Evolutionary conservation across 1,140 invertebrate species (phyloP), one percentile per base, ranked within the genome.

Genomic region (Ooceraea biroi): DNA sequence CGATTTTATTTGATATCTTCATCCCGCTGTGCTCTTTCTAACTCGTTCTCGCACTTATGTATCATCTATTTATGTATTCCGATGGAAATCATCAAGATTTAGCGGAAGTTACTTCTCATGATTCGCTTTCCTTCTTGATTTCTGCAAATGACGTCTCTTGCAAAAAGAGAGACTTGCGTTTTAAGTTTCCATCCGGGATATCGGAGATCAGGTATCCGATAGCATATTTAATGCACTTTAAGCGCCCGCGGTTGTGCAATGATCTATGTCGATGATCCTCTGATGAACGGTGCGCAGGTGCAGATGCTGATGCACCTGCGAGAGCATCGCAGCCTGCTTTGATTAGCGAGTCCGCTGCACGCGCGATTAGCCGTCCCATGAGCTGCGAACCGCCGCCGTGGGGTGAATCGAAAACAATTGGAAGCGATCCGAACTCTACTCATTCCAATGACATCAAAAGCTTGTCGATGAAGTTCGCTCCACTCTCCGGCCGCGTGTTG

Each of bases 291-390:
- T 0, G 19, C 1, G 19, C 30, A 22, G 8, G 44, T 74, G n/a
- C 41, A 17, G 36, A 7, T 36, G 36, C 14, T 0, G 19, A 44
- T 48, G n/a, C 58, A 52, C 22, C 14, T 68, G 48, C 48, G 2
- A 55, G n/a, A 22, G 30, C 60, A 55, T 77, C 11, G 14, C 22
- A 8, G 46, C 30, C 10, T 5, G 17, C 48, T 78, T 68, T 78
- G 48, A 78, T 78, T 78, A 68, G 22, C 22, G 17, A 1, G 52
- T 66, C 8, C 11, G 63, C n/a, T 78, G n/a, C 7, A 66, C 44
- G 30, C 48, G 30, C 77, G 72, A 86, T 83, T 89, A 76, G 61
- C 66, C 78, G 82, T 71, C 57, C 82, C 61, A 50, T 41, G 86
- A 73, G 63, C 22, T 27, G 22, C 76, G 14, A 68, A 78, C 27